Evolutionary conservation across 1,140 invertebrate species (phyloP), one percentile per base, ranked within the genome.

Genomic region (Ips typographus): DNA sequence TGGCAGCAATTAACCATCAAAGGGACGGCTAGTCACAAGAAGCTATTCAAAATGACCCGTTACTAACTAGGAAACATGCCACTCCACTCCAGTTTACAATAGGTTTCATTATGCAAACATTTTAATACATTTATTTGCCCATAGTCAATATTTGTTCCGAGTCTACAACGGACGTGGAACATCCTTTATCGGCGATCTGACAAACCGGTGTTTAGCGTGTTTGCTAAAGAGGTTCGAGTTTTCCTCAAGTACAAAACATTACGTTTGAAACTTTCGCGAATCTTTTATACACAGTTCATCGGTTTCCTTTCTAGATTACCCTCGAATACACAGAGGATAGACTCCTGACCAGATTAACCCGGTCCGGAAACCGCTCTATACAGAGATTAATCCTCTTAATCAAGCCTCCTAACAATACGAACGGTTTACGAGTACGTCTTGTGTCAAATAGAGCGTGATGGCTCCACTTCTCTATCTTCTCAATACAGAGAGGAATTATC

Each of bases 401-500:
- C 22, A 49, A 6, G 44, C 6, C 44, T 49, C 22, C 44, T 49
- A 22, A 49, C 44, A 49, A 49, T 49, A 49, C 44, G 44, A 49
- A 49, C 44, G 44, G 44, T 49, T 49, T 49, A 49, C 6, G 44
- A 49, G 44, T 8, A 49, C 44, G 44, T 49, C 44, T 49, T 6
- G 22, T 6, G 6, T 6, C 3, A 49, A 49, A 49, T 49, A 49
- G 44, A 49, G 44, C 44, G 3, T 49, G 44, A 49, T 49, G 44
- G 44, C 44, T 49, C 44, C 22, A 22, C 22, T 22, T 49, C 44
- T 49, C 44, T 49, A 49, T 49, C 44, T 49, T 49, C 22, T 6
- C 44, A 49, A 49, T 49, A 49, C 44, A 49, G 44, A 22, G 44
- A 6, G 44, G 44, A 49, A 49, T 49, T 49, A 49, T 49, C 44